Conservation (phyloP, 2,113 vertebrate genomes). For the Tringa solitaria region DNA sequence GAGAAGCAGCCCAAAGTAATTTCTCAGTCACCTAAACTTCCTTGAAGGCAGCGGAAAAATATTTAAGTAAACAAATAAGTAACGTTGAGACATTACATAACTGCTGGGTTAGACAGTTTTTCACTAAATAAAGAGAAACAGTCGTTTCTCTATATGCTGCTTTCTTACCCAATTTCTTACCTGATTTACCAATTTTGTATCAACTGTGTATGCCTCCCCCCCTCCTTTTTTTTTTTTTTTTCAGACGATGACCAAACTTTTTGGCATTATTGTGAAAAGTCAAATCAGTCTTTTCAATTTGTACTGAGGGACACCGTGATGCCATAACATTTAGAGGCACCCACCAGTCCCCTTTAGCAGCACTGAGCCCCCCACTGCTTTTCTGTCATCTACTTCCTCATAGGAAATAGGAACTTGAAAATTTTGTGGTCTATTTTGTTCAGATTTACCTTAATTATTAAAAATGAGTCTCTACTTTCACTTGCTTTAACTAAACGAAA, state of each 20-base stretch:
- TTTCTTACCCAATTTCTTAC: neutral
- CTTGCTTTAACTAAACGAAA: neutral
- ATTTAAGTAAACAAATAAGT: slow-evolving; percentile 38
- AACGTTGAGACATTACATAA: slow-evolving; percentile 33
- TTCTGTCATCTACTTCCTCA: neutral
- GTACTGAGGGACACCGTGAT: neutral
- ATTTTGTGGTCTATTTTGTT: neutral
- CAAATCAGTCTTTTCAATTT: neutral
- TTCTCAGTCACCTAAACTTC: neutral
- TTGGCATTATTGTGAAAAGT: neutral
- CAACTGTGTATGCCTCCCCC: neutral
- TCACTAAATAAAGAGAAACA: slow-evolving; percentile 47
- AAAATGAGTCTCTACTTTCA: neutral
- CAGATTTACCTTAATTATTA: neutral
- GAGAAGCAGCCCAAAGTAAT: neutral
- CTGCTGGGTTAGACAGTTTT: slow-evolving; percentile 40
- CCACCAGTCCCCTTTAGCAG: neutral
- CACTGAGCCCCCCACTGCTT: neutral
- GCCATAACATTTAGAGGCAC: neutral
- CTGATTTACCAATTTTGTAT: neutral
- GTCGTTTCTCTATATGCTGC: slow-evolving; percentile 29
- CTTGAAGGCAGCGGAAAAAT: slow-evolving; percentile 56
- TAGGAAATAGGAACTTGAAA: neutral
- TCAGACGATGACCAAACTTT: neutral
- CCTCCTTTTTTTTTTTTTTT: neutral